phyloP scores from a whole-genome alignment of 30 jellyfish, hydroid and myxozoan genomes.

The Cassiopea andromeda region DNA sequence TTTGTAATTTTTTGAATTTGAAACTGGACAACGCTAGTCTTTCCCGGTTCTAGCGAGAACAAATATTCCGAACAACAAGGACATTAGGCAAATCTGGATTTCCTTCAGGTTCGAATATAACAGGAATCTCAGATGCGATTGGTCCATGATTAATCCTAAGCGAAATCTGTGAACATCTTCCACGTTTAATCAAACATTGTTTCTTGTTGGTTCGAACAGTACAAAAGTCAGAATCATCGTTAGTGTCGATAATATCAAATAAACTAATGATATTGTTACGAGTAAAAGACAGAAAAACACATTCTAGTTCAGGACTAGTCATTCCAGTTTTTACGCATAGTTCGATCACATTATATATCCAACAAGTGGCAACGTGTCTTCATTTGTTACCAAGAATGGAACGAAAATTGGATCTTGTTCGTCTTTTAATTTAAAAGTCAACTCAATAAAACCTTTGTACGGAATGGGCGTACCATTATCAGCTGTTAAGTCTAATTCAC shows the following conservation, averaged over 20 bases:
- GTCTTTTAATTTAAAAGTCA: constrained; percentile 7
- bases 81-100: constrained; percentile 25
- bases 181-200: constrained; percentile 1
- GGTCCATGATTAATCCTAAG: constrained; percentile 12
- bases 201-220: constrained; percentile 14
- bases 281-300: not conserved
- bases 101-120: constrained; percentile 1
- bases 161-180: not conserved
- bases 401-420: constrained; percentile 8
- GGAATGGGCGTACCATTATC: constrained; percentile 50
- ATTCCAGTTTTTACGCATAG: constrained; percentile 16
- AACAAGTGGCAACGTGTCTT: constrained; percentile 11
- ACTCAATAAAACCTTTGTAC: constrained; percentile 30
- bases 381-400: constrained; percentile 36
- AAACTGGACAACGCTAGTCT: constrained; percentile 19
- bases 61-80: constrained; percentile 38
- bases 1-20: constrained; percentile 45
- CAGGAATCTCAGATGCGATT: constrained; percentile 2
- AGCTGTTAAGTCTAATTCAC: constrained; percentile 41
- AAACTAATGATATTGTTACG: not conserved
- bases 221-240: not conserved
- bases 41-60: constrained; percentile 35
- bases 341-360: constrained; percentile 58
- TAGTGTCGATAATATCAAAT: not conserved
- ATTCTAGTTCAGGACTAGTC: not conserved